A percentile compares a stretch with the other conserved stretches of the same genome.
These are phyloP conservation scores for Hirundo rustica DNA, from an alignment of 2,797 vertebrate species.

Conservation along the genomic window DNA sequence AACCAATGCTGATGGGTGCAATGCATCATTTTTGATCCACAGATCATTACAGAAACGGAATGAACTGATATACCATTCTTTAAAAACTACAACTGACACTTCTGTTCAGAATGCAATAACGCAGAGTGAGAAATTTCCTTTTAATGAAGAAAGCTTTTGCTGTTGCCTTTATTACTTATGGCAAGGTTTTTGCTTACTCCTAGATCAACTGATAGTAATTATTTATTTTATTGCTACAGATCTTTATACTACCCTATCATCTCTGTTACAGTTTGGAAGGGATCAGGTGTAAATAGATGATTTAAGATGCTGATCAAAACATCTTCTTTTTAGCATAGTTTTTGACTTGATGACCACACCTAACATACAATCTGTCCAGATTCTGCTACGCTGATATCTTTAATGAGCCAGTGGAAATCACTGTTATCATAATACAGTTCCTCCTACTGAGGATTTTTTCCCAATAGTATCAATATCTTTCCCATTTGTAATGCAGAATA, in stretches of 20 bases:
- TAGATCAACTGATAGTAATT: background rate
- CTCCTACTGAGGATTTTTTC: background rate
- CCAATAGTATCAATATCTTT: background rate
- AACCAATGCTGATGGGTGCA: background rate
- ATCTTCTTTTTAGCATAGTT: background rate
- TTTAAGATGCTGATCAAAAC: background rate
- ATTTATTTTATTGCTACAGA: background rate
- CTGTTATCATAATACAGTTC: background rate
- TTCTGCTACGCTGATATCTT: background rate
- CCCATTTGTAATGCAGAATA: background rate
- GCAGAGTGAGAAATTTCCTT: background rate
- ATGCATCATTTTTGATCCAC: conserved; percentile 8
- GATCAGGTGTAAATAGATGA: conserved; percentile 9
- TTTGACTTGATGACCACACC: background rate
- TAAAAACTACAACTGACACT: background rate
- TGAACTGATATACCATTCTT: background rate
- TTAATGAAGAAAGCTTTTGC: background rate
- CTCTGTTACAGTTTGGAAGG: background rate
- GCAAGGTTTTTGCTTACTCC: background rate
- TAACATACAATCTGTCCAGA: background rate
- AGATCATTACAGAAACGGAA: conserved; percentile 46
- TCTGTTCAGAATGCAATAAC: conserved; percentile 1
- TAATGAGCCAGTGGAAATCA: background rate
- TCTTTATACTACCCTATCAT: background rate
- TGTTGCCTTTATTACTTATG: background rate